These are phyloP conservation scores for Nycteola revayana DNA, from an alignment of 2,888 invertebrate species.

Conservation along the genomic window DNA sequence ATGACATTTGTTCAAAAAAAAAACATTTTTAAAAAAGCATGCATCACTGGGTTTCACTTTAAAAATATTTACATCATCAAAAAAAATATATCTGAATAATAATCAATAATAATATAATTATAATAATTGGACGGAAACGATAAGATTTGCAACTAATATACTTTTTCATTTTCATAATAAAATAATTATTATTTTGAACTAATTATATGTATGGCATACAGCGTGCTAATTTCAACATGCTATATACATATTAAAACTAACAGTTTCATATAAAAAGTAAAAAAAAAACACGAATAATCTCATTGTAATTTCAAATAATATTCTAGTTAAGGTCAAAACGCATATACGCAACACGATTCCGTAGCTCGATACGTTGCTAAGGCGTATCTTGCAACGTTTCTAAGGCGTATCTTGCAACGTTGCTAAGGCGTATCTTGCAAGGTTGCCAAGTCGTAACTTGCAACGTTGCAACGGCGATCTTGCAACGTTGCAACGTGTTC, in stretches of 20 bases:
- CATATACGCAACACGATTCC: too few relatives aligned
- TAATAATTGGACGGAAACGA: constrained; percentile 76
- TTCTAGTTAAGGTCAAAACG: too few relatives aligned
- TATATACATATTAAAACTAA: constrained; percentile 50
- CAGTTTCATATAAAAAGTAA: constrained; percentile 63
- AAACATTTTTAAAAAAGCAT: constrained; percentile 48
- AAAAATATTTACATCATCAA: constrained; percentile 35
- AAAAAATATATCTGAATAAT: constrained; percentile 42
- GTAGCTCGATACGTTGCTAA: too few relatives aligned
- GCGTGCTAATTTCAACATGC: constrained; percentile 35
- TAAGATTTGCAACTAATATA: constrained; percentile 65
- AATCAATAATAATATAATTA: constrained; percentile 48
- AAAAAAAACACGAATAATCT: constrained; percentile 74
- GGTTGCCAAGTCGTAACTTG: too few relatives aligned
- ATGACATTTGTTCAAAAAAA: constrained; percentile 55
- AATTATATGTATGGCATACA: constrained; percentile 49
- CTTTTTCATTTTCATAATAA: constrained; percentile 35
- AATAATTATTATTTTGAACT: constrained; percentile 59
- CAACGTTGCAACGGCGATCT: too few relatives aligned
- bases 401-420: too few relatives aligned
- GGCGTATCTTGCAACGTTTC: too few relatives aligned
- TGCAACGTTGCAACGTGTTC: too few relatives aligned
- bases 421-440: too few relatives aligned
- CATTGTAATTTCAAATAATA: constrained; percentile 74
- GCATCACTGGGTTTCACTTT: constrained; percentile 28